Evolutionary conservation across 2,113 vertebrate species (phyloP), one percentile per base, ranked within the genome.

Genomic region (Halcyon malimbica): DNA sequence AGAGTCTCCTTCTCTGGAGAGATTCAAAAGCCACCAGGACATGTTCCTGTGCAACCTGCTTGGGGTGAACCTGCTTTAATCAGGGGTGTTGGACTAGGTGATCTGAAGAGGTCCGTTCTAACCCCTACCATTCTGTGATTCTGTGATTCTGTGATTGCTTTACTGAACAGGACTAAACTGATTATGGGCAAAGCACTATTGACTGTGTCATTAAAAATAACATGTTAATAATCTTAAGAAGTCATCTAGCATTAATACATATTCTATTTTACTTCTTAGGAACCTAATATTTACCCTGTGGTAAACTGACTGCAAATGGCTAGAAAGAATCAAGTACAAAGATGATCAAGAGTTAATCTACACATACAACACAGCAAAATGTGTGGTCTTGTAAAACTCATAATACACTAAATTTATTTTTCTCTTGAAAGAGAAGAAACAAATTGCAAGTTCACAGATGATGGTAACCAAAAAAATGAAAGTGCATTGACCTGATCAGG

Each of bases 351-450:
- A 2, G 1, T 88, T 64, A 63, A 68, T 37, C 46, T 31, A 63
- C 11, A 64, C 5, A 5, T 14, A 44, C 1, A 46, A 65, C 6
- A 67, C 90, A 50, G 33, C 12, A 86, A 85, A 80, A 37, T 42
- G 5, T 51, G 19, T 76, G 16, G 2, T 48, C 51, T 17, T 69
- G 8, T 25, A 68, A 71, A 74, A 46, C 46, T 82, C 24, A 9
- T 42, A 39, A 15, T 56, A 24, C 2, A 29, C 1, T 20, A 39
- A 65, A 65, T 26, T 53, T 0, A 0, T 1, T 63, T 84, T 83
- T 76, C 5, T 39, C 35, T 57, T 53, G 13, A 69, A 89, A 56
- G 23, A 69, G 21, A 85, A 48, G 17, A 86, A 92, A 69, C 2
- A 35, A 83, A 42, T 60, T 44, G 6, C 4, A 57, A 84, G 87